Base-by-base conservation (phyloP, 64 coral and sea anemone species). In the Pocillopora verrucosa region DNA sequence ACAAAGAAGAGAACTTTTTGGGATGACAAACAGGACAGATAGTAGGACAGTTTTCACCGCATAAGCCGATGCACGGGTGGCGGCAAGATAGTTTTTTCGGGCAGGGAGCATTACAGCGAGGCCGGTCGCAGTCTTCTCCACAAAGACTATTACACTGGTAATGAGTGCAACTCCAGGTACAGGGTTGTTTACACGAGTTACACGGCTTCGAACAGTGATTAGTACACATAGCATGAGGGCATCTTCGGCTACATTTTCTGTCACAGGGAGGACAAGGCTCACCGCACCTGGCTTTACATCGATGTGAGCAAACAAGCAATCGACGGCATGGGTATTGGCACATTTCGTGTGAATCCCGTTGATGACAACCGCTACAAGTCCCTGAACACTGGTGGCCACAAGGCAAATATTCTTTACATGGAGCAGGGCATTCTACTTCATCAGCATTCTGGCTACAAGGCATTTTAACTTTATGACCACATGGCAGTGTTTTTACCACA, bases 221-320 rank as follows among this genome's bases (percentile, higher is more conserved):
- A 22, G 36, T 75, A 61, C 92, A 94, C 19, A 25, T 86, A 36
- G 11, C 35, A 60, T 94, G 92, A 34, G 64, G 41, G 16, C 92
- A 94, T 38, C 80, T 76, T 41, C 92, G 56, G 26, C 76, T 37
- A 72, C 92, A 94, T 73, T 88, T 59, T 67, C 74, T 80, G 56
- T 72, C 74, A 76, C 92, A 93, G 10, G 92, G 92, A 36, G 92
- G 74, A 22, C 92, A 93, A 36, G 87, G 87, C 62, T 89, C 87
- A 16, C 59, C 34, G 17, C 92, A 94, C 36, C 36, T 87, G 25
- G 79, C 92, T 76, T 88, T 58, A 58, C 92, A 93, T 4, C 92
- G 79, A 64, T 93, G 92, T 34, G 79, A 93, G 51, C 92, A 93
- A 25, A 93, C 59, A 5, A 93, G 75, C 1, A 80, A 56, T 19